Evolutionary conservation across 2,113 vertebrate genomes (phyloP).

Genomic region (Pitta sordida): DNA sequence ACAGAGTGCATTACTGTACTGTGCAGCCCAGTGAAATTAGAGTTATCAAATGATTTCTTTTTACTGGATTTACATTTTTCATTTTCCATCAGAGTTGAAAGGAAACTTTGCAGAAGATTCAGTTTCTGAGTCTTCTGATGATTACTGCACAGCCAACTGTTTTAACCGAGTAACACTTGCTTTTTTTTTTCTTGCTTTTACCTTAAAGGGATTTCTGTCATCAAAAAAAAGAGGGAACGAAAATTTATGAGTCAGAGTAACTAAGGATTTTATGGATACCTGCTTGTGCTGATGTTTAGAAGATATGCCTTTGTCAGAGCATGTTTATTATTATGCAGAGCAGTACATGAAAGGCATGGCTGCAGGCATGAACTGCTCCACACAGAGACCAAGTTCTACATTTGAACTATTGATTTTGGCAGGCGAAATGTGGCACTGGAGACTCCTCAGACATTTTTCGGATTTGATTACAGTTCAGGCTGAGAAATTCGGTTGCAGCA

Average conservation of each 20-base stretch:
- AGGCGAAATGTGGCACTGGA: background rate
- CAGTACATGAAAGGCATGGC: background rate
- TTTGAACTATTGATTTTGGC: background rate
- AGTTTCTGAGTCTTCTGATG: background rate
- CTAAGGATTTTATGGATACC: background rate
- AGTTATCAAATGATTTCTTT: background rate
- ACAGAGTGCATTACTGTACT: background rate
- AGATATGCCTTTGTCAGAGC: background rate
- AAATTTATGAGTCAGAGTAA: background rate
- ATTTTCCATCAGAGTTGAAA: background rate
- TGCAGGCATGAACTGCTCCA: background rate
- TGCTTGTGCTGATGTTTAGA: background rate
- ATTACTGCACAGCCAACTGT: background rate
- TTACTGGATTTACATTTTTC: background rate
- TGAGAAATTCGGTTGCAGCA: background rate
- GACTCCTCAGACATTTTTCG: background rate
- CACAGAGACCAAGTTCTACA: background rate
- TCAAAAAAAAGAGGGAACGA: background rate
- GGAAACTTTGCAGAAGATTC: background rate
- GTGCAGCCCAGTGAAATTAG: background rate
- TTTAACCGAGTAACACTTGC: background rate
- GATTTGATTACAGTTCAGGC: background rate
- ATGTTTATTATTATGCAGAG: background rate
- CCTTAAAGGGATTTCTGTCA: background rate
- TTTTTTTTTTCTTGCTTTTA: background rate